These are phyloP conservation scores for Poecile montanus DNA, from an alignment of 2,797 vertebrate genomes.

Conservation along the genomic window DNA sequence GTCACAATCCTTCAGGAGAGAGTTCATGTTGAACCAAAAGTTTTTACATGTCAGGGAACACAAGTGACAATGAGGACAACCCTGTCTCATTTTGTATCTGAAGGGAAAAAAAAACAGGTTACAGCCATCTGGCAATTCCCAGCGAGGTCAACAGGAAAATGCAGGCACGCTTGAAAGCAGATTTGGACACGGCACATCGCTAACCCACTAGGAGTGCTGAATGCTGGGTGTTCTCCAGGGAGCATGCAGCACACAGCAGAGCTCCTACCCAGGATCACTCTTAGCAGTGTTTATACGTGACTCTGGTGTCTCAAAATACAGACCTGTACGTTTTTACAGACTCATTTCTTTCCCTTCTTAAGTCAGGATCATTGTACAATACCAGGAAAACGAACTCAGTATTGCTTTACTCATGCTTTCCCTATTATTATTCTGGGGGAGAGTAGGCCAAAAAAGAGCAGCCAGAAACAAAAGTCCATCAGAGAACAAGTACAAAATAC, in stretches of 20 bases:
- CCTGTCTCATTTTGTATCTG: background rate
- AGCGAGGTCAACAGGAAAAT: background rate
- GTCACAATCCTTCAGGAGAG: background rate
- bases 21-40: background rate
- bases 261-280: background rate
- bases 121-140: background rate
- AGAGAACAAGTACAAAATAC: background rate
- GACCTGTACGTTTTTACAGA: background rate
- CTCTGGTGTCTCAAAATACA: background rate
- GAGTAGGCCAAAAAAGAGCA: background rate
- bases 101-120: background rate
- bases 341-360: background rate
- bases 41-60: background rate
- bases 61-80: background rate
- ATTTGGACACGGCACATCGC: rapidly evolving
- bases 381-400: background rate
- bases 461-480: background rate
- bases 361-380: background rate
- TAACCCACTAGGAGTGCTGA: background rate
- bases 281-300: background rate
- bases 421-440: background rate
- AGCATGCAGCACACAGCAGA: background rate
- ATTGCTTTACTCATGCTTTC: background rate
- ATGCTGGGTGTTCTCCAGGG: background rate
- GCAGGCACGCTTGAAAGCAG: background rate